phyloP scores from a whole-genome alignment of 1,140 invertebrate species.

The Sarcophaga peregrina region DNA sequence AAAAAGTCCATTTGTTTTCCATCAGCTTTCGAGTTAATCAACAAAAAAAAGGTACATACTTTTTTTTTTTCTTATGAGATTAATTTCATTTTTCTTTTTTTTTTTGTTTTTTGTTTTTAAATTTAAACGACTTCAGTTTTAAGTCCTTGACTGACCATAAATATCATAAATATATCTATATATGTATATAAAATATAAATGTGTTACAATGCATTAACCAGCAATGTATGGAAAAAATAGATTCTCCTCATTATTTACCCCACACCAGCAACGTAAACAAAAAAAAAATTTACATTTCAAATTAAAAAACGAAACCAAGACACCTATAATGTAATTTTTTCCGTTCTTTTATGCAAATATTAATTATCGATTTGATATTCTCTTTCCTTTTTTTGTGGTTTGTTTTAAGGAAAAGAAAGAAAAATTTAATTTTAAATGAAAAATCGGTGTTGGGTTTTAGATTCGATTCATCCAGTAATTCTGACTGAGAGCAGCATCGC shows the following conservation, averaged over 20 bases:
- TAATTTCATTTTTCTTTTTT: neutral
- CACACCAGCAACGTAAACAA: slow-evolving; percentile 54
- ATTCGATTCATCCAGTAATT: slow-evolving; percentile 31
- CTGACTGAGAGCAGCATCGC: slow-evolving; percentile 32
- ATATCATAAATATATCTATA: slow-evolving; percentile 6
- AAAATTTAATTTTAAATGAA: neutral
- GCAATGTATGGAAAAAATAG: slow-evolving; percentile 65
- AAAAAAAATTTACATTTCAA: neutral
- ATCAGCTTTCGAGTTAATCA: slow-evolving; percentile 10
- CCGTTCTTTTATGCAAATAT: too few relatives aligned
- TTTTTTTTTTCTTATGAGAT: too few relatives aligned
- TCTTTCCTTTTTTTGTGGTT: neutral
- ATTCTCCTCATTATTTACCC: slow-evolving; percentile 66
- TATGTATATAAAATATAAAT: slow-evolving; percentile 9
- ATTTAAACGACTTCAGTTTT: slow-evolving; percentile 23
- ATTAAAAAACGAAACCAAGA: too few relatives aligned
- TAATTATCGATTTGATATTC: neutral
- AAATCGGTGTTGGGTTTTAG: slow-evolving; percentile 32
- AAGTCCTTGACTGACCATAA: slow-evolving; percentile 46
- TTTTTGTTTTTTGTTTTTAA: slow-evolving; percentile 18
- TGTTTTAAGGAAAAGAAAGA: neutral
- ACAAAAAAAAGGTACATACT: too few relatives aligned
- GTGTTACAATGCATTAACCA: slow-evolving; percentile 52
- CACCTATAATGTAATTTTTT: too few relatives aligned
- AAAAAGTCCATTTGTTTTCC: neutral